Base-by-base conservation (phyloP, 2,888 invertebrate genomes). In the Noctua pronuba region DNA sequence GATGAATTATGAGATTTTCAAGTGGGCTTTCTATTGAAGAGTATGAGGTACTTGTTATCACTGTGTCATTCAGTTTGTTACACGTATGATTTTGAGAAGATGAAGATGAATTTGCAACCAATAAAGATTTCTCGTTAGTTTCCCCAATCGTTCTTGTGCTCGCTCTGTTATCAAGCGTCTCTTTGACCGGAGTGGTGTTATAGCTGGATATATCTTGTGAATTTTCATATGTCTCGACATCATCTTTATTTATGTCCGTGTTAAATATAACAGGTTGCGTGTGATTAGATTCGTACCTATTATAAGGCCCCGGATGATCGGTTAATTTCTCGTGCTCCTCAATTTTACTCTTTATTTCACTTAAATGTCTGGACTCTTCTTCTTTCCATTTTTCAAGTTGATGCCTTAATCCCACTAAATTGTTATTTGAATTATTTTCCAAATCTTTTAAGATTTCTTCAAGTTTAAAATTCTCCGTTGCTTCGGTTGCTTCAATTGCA, bases 381-480 rank as follows among this genome's bases (percentile, higher is more conserved):
- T 87, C 73, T 86, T 91, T 89, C 91, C 90, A 92, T 28, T 88
- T 82, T 75, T 87, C 73, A 49, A 92, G 84, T 52, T 89, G 83
- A 7, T 80, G 73, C n/a, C 88, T 86, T 66, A 92, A 79, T 52
- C 89, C 80, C 31, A 82, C 21, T 67, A 79, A 82, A 52, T 75
- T 84, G 16, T 86, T 84, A 58, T 90, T 89, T 7, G 90, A 83
- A 73, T 90, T 76, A 10, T 80, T 87, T 84, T 92, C 88, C 35
- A 93, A 77, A 77, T 90, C 88, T 55, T 82, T 85, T 31, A 93
- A 79, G 44, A 93, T 90, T 49, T 84, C 87, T 81, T 93, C 89
- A 8, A 94, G 84, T 89, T 93, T 92, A 21, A 83, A 81, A 74
- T 90, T 91, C n/a, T 92, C 87, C 0, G 87, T 60, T 16, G 80